Conservation (phyloP, 2,113 vertebrate genomes). For the Cheilinus undulatus region DNA sequence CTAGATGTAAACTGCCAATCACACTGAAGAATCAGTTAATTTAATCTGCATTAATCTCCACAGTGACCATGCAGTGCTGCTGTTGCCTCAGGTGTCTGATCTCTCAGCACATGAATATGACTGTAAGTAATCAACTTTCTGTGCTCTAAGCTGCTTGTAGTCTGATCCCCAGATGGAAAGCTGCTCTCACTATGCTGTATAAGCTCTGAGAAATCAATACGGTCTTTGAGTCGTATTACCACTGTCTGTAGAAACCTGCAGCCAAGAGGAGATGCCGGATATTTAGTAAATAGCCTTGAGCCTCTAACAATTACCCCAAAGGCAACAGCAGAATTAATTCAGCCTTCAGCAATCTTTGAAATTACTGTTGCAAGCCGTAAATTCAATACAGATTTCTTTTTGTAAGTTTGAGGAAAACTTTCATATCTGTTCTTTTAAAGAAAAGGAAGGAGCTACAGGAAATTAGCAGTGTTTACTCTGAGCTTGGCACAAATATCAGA, state of each 20-base stretch:
- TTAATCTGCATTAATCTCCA: not conserved
- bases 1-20: not conserved
- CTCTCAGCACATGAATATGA: constrained; percentile 12
- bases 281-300: constrained; percentile 42
- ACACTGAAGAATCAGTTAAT: not conserved
- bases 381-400: constrained; percentile 11
- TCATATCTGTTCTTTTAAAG: not conserved
- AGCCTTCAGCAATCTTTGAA: constrained; percentile 4
- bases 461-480: too few relatives aligned
- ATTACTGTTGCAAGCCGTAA: not conserved
- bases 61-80: too few relatives aligned
- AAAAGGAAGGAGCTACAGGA: not conserved
- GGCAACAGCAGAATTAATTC: constrained; percentile 38
- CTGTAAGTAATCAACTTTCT: constrained; percentile 3
- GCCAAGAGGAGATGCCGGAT: constrained; percentile 26
- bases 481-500: not conserved
- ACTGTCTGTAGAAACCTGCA: constrained; percentile 20
- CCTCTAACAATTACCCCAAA: constrained; percentile 41
- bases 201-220: constrained; percentile 47
- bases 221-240: constrained; percentile 14
- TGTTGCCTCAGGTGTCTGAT: too few relatives aligned
- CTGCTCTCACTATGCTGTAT: constrained; percentile 13
- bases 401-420: not conserved
- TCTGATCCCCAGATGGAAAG: constrained; percentile 29
- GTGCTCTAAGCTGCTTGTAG: constrained; percentile 1